Base-by-base conservation (phyloP, 2,888 invertebrate genomes). In the Stictocephala bisonia region DNA sequence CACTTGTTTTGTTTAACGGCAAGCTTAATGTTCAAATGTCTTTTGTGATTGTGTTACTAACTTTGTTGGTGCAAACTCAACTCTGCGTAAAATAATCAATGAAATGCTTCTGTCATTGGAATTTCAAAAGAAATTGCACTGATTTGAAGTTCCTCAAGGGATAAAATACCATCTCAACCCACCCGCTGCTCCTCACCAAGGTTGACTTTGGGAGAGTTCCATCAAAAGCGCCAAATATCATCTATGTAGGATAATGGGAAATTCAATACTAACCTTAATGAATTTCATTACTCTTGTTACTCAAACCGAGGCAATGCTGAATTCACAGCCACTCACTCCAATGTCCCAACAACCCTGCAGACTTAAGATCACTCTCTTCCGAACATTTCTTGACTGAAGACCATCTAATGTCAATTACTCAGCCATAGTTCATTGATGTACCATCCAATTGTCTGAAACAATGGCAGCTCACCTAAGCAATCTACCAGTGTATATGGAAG, bases 21-120 rank as follows among this genome's bases (percentile, higher is more conserved):
- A 78, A 40, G 80, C 79, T 0, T 22, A 48, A 3, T 51, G 60
- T 7, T 31, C 44, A n/a, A 51, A 69, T n/a, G 44, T 79, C 2
- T 77, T 74, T 41, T 75, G 74, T 51, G 80, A 79, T 26, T 73
- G 75, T 58, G 79, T 78, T 6, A 77, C 76, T 6, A 79, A 77
- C 67, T 79, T 79, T 20, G 35, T 77, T 1, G 79, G 79, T 6
- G 78, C 79, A 0, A 51, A 53, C 6, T 15, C 70, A 15, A 27
- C 24, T 1, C 41, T 76, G 0, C 26, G 66, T 18, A 72, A 75
- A n/a, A 7, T 72, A 0, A 67, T 41, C 18, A 20, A 64, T 9
- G 70, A 40, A 24, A 9, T 9, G 7, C 4, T 51, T 70, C 75
- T 76, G 7, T 53, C 3, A 2, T 2, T 27, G n/a, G 6, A 51